Conservation (phyloP, 1,140 invertebrate genomes). For the Adelges cooleyi region DNA sequence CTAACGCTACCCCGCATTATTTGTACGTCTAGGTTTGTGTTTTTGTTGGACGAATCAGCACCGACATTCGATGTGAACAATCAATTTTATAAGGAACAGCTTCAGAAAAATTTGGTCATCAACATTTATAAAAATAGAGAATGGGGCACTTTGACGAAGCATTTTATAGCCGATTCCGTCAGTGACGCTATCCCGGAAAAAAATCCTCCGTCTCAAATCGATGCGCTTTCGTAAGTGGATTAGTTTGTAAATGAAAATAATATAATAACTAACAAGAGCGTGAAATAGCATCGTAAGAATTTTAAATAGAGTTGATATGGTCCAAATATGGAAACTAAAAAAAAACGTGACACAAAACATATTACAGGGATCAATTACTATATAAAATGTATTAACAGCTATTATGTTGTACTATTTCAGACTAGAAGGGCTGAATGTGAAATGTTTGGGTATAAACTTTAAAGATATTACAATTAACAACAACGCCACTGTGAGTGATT, state of each 20-base stretch:
- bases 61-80: conserved; percentile 2
- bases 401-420: too few relatives aligned
- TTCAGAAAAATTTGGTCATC: conserved; percentile 15
- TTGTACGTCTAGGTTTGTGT: conserved; percentile 17
- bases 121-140: conserved; percentile 26
- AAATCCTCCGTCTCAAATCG: neutral
- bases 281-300: too few relatives aligned
- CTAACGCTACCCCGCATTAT: neutral
- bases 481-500: neutral
- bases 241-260: too few relatives aligned
- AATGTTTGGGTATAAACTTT: conserved; percentile 16
- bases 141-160: conserved; percentile 19
- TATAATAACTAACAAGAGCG: too few relatives aligned
- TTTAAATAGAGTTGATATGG: too few relatives aligned
- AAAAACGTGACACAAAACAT: too few relatives aligned
- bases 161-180: neutral
- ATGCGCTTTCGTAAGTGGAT: neutral
- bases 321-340: too few relatives aligned
- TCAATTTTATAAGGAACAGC: conserved; percentile 16
- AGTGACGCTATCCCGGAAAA: neutral
- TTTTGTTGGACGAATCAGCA: conserved; percentile 8
- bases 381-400: too few relatives aligned
- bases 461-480: neutral
- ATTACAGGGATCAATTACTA: too few relatives aligned
- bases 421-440: neutral